Percentiles rank a stretch among this genome's conserved stretches.
These are phyloP conservation scores for Drosophila bocqueti DNA, from an alignment of 1,140 invertebrate species.

Conservation along the genomic window DNA sequence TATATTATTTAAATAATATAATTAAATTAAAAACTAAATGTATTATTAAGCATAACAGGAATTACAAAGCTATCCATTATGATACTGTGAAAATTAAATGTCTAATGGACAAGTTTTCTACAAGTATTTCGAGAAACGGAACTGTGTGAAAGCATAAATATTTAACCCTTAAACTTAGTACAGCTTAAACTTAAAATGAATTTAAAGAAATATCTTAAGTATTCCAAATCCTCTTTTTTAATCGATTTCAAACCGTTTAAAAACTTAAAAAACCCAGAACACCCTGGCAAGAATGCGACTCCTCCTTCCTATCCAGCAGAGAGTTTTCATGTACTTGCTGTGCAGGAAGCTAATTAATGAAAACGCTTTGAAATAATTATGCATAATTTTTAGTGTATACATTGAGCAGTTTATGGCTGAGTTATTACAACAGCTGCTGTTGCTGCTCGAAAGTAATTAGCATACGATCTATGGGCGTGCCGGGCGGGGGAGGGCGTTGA, in stretches of 20 bases:
- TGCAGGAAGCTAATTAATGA: slow-evolving; percentile 75
- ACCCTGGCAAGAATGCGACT: neutral
- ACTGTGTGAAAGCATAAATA: no score
- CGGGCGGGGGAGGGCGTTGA: neutral
- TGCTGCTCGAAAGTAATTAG: slow-evolving; percentile 76
- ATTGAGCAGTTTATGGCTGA: slow-evolving; percentile 83
- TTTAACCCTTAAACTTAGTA: neutral
- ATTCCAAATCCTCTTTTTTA: neutral
- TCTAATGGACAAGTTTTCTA: no score
- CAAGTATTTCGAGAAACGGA: no score
- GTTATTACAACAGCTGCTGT: slow-evolving; percentile 80
- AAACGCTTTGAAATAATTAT: slow-evolving; percentile 83
- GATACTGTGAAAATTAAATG: no score
- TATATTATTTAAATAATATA: neutral
- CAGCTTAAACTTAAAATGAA: neutral
- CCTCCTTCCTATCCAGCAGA: neutral
- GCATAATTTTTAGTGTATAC: slow-evolving; percentile 83
- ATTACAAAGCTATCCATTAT: no score
- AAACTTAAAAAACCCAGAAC: neutral
- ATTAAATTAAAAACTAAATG: neutral
- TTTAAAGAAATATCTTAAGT: neutral
- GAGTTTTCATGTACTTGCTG: slow-evolving; percentile 18
- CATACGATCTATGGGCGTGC: slow-evolving; percentile 49
- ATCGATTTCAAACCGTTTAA: neutral
- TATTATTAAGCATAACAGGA: neutral